These are phyloP conservation scores for Periparus ater DNA, from an alignment of 2,797 vertebrate genomes.

Conservation along the genomic window DNA sequence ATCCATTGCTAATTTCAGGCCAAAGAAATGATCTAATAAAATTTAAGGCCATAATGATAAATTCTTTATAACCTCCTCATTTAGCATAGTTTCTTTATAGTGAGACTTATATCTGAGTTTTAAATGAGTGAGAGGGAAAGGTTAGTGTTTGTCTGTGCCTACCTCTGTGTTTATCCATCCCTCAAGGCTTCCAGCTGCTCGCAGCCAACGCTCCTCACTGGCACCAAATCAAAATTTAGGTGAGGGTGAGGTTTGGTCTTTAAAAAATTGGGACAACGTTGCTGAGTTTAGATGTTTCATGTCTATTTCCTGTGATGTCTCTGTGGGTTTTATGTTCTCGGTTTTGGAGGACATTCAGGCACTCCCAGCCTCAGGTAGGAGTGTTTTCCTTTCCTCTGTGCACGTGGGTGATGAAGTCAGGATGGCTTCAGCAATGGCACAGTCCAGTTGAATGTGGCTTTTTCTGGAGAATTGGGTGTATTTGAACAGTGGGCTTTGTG, in stretches of 20 bases:
- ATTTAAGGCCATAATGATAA: neutral
- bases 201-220: neutral
- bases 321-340: neutral
- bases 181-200: neutral
- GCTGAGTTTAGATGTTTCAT: neutral
- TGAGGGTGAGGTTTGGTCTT: neutral
- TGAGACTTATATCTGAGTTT: neutral
- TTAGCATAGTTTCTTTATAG: conserved; percentile 11
- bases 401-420: neutral
- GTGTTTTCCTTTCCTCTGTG: neutral
- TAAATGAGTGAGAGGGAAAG: neutral
- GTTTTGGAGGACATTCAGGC: neutral
- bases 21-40: conserved; percentile 41
- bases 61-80: conserved; percentile 20
- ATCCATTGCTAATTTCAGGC: conserved; percentile 22
- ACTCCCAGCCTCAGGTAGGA: neutral
- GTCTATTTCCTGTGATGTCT: neutral
- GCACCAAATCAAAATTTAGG: neutral
- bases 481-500: conserved; percentile 66
- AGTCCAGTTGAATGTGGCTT: neutral
- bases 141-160: neutral
- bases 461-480: neutral
- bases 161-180: neutral
- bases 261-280: neutral
- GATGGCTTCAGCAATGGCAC: neutral